phyloP scores from a whole-genome alignment of 1,140 invertebrate genomes.

The Polypedilum vanderplanki region DNA sequence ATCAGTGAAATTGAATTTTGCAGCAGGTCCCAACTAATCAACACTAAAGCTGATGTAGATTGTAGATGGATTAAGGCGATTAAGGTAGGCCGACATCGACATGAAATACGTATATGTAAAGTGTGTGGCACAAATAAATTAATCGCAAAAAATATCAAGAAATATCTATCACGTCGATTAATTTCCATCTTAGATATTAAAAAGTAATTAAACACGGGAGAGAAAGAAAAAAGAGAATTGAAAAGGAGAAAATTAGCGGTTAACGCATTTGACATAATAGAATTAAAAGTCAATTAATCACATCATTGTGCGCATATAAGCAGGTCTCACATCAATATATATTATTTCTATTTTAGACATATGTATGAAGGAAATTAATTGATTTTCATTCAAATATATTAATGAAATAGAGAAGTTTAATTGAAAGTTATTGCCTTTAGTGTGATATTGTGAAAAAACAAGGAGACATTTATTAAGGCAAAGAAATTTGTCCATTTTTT shows the following conservation, averaged over 20 bases:
- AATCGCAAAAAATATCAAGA: neutral
- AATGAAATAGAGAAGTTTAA: neutral
- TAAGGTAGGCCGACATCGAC: neutral
- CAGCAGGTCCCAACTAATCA: too few species aligned
- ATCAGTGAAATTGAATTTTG: too few species aligned
- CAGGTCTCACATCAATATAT: neutral
- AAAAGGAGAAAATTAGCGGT: slow-evolving; percentile 21
- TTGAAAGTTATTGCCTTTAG: neutral
- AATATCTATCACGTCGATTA: neutral
- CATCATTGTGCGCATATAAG: neutral
- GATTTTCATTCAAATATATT: neutral
- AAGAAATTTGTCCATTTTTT: too few species aligned
- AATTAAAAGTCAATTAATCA: slow-evolving; percentile 28
- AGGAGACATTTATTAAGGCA: too few species aligned
- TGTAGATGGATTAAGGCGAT: neutral
- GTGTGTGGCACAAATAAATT: slow-evolving; percentile 11
- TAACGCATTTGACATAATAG: slow-evolving; percentile 23
- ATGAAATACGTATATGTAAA: neutral
- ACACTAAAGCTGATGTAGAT: too few species aligned
- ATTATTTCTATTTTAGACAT: neutral
- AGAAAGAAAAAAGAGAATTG: neutral
- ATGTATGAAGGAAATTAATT: slow-evolving; percentile 19
- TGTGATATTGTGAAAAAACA: neutral
- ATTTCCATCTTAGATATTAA: neutral
- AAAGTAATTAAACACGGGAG: slow-evolving; percentile 5